Evolutionary conservation across 2,888 invertebrate genomes (phyloP).

Genomic region (Dynastes grantii): DNA sequence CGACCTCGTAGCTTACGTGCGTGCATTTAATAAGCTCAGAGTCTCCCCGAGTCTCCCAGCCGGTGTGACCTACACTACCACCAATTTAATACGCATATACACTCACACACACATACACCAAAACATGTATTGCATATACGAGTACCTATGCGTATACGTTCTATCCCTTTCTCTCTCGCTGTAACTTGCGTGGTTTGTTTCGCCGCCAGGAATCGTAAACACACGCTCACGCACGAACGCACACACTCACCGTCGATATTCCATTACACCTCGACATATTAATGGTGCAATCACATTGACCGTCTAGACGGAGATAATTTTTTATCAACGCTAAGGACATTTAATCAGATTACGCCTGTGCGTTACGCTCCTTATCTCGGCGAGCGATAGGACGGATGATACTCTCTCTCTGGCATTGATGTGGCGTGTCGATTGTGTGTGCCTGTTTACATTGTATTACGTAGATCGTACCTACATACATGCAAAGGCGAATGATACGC

Average conservation of each 20-base stretch:
- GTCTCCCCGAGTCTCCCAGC: not conserved
- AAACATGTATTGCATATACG: too few relatives aligned
- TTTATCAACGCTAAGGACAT: conserved; percentile 48
- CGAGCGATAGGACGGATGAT: conserved; percentile 21
- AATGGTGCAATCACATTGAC: conserved; percentile 50
- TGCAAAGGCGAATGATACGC: not conserved
- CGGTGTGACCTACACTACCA: conserved; percentile 13
- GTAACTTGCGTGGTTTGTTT: too few relatives aligned
- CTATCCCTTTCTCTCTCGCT: too few relatives aligned
- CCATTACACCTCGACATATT: conserved; percentile 51
- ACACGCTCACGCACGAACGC: not conserved
- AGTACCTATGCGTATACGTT: too few relatives aligned
- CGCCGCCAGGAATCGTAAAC: conserved; percentile 7
- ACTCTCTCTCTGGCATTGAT: conserved; percentile 8
- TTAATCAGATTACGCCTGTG: conserved; percentile 49
- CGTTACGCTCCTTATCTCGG: conserved; percentile 34
- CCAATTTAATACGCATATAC: not conserved
- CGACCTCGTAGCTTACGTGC: too few relatives aligned
- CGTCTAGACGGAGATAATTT: conserved; percentile 53
- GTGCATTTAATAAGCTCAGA: too few relatives aligned
- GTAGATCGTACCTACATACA: too few relatives aligned
- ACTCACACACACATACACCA: conserved; percentile 9
- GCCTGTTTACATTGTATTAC: too few relatives aligned
- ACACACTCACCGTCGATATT: conserved; percentile 14
- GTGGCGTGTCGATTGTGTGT: too few relatives aligned